These are phyloP conservation scores for Lycophotia porphyrea DNA, from an alignment of 2,888 invertebrate species.

Conservation along the genomic window DNA sequence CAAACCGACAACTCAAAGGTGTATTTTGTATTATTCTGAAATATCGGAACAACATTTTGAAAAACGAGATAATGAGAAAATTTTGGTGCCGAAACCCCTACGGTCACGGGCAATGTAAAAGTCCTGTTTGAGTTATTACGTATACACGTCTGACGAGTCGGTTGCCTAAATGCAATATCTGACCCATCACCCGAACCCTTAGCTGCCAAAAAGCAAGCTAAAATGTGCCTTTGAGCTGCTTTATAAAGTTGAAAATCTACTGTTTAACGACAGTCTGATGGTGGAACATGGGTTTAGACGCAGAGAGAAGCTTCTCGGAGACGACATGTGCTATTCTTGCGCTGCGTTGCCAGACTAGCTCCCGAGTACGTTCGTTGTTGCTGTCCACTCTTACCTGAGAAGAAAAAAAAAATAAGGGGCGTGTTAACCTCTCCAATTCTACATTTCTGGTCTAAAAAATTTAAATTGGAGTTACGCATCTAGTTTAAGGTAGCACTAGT, in stretches of 20 bases:
- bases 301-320: constrained; percentile 93
- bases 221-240: constrained; percentile 34
- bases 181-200: constrained; percentile 61
- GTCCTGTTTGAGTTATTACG: constrained; percentile 12
- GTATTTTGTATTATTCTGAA: constrained; percentile 30
- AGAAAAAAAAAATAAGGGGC: neutral
- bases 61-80: neutral
- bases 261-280: constrained; percentile 76
- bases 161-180: constrained; percentile 59
- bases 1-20: constrained; percentile 67
- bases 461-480: too few relatives aligned
- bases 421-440: too few relatives aligned
- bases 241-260: constrained; percentile 55
- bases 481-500: too few relatives aligned
- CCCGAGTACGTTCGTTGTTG: constrained; percentile 95
- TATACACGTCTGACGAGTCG: constrained; percentile 64
- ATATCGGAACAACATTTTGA: constrained; percentile 20
- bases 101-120: neutral
- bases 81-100: neutral
- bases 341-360: constrained; percentile 95
- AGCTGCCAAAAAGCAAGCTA: constrained; percentile 32
- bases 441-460: too few relatives aligned
- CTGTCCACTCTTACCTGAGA: constrained; percentile 95
- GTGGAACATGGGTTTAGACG: constrained; percentile 87
- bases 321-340: constrained; percentile 96